A percentile compares a stretch with the other conserved stretches of the same genome.
phyloP scores from a whole-genome alignment of 1,140 invertebrate genomes.

The Drosophila sp. region DNA sequence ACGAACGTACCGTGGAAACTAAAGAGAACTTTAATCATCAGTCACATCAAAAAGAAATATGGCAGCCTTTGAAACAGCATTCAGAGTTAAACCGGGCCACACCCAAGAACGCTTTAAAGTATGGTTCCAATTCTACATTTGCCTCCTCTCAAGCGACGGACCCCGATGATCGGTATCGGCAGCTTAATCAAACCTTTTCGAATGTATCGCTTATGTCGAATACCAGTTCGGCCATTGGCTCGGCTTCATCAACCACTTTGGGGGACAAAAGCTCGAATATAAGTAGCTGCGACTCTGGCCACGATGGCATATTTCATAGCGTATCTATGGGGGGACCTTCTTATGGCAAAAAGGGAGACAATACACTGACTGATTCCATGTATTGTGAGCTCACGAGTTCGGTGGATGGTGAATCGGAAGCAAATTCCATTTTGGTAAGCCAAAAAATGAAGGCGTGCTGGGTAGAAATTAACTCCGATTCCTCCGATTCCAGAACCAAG shows the following conservation, averaged over 20 bases:
- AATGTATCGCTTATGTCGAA: slow-evolving; percentile 65
- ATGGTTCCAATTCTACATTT: slow-evolving; percentile 62
- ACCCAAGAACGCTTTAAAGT: slow-evolving; percentile 66
- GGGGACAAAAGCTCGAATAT: slow-evolving; percentile 73
- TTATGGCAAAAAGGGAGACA: slow-evolving; percentile 35
- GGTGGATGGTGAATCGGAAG: slow-evolving; percentile 61
- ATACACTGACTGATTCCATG: slow-evolving; percentile 61
- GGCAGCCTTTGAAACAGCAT: slow-evolving; percentile 85
- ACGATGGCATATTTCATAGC: slow-evolving; percentile 75
- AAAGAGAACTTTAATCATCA: slow-evolving; percentile 90
- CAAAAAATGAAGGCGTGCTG: not conserved
- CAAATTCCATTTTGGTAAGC: slow-evolving; percentile 49
- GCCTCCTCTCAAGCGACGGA: slow-evolving; percentile 47
- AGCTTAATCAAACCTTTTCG: slow-evolving; percentile 70
- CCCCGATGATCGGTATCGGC: slow-evolving; percentile 49
- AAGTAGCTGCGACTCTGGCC: slow-evolving; percentile 74
- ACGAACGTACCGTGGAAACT: slow-evolving; percentile 89
- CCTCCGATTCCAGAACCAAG: slow-evolving; percentile 33
- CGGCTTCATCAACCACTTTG: slow-evolving; percentile 59
- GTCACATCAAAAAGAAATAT: slow-evolving; percentile 88
- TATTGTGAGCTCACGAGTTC: slow-evolving; percentile 74
- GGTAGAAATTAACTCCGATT: not conserved
- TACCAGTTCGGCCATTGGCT: slow-evolving; percentile 60
- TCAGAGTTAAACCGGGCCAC: slow-evolving; percentile 49
- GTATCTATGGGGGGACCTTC: slow-evolving; percentile 63